A percentile compares a stretch with the other conserved stretches of the same genome.
Conservation (phyloP, 2,113 vertebrate genomes). For the Callopanchax toddi region DNA sequence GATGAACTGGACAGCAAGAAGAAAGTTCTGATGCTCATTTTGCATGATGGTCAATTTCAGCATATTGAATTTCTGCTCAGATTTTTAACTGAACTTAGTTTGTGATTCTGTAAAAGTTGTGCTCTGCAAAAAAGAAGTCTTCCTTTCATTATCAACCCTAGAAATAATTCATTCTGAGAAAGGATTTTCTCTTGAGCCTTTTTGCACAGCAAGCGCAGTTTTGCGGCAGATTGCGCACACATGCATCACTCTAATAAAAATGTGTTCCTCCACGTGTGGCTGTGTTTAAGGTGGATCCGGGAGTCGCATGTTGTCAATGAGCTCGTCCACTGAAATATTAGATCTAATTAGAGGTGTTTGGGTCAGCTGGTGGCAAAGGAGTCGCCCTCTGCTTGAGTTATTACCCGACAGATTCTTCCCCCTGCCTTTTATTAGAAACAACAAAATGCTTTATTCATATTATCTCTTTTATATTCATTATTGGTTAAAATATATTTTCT, state of each 20-base stretch:
- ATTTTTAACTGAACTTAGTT: no score
- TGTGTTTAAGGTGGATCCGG: constrained; percentile 62
- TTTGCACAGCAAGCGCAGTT: constrained; percentile 2
- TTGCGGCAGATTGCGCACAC: constrained; percentile 9
- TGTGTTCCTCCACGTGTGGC: not conserved
- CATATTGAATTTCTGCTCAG: no score
- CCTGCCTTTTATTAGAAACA: not conserved
- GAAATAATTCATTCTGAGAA: not conserved
- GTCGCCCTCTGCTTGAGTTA: constrained; percentile 76
- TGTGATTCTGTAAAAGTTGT: not conserved
- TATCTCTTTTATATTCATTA: not conserved
- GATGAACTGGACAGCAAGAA: not conserved
- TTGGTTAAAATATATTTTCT: not conserved
- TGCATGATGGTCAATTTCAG: no score
- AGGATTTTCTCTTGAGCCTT: constrained; percentile 10
- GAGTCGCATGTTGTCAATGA: constrained; percentile 72
- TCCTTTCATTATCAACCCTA: not conserved
- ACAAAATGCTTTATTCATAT: no score
- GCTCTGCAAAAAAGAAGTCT: not conserved
- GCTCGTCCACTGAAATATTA: constrained; percentile 77
- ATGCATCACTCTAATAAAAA: not conserved
- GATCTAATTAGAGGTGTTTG: constrained; percentile 77
- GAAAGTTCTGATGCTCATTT: not conserved
- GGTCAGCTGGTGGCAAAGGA: constrained; percentile 74
- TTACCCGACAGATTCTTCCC: constrained; percentile 32